phyloP scores from a whole-genome alignment of 2,113 vertebrate genomes.

The Epinephelus fuscoguttatus region DNA sequence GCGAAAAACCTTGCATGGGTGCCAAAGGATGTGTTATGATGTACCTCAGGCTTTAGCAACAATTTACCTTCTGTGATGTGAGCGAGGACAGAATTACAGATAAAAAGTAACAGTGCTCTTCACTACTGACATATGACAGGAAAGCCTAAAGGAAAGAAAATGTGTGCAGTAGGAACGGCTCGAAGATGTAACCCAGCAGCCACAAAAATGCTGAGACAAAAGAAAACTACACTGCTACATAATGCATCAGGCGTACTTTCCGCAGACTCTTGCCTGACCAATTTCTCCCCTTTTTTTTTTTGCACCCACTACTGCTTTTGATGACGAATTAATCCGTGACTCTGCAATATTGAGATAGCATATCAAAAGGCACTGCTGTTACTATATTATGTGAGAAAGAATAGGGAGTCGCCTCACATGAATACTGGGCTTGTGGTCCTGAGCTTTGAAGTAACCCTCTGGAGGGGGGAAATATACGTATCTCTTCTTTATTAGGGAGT shows the following conservation, averaged over 20 bases:
- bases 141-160: slow-evolving; percentile 3
- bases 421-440: slow-evolving; percentile 19
- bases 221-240: not conserved
- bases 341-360: slow-evolving; percentile 36
- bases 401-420: slow-evolving; percentile 1
- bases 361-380: slow-evolving; percentile 34
- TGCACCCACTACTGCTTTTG: slow-evolving; percentile 9
- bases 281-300: slow-evolving; percentile 21
- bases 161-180: slow-evolving; percentile 7
- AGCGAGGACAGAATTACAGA: slow-evolving; percentile 16
- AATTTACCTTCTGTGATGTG: slow-evolving; percentile 32
- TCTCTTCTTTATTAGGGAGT: slow-evolving; percentile 26
- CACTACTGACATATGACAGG: slow-evolving; percentile 5
- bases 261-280: slow-evolving; percentile 1
- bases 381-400: slow-evolving; percentile 27
- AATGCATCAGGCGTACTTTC: slow-evolving; percentile 2
- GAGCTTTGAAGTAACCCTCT: slow-evolving; percentile 10
- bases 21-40: slow-evolving; percentile 22
- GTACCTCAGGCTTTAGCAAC: slow-evolving; percentile 13
- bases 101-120: slow-evolving; percentile 11
- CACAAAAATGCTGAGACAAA: slow-evolving; percentile 21
- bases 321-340: slow-evolving; percentile 27
- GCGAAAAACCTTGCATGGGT: slow-evolving; percentile 6
- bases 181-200: slow-evolving; percentile 23
- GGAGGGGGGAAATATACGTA: slow-evolving; percentile 14